Evolutionary conservation across 2,888 invertebrate genomes (phyloP).

Genomic region (Ophion slaviceki): DNA sequence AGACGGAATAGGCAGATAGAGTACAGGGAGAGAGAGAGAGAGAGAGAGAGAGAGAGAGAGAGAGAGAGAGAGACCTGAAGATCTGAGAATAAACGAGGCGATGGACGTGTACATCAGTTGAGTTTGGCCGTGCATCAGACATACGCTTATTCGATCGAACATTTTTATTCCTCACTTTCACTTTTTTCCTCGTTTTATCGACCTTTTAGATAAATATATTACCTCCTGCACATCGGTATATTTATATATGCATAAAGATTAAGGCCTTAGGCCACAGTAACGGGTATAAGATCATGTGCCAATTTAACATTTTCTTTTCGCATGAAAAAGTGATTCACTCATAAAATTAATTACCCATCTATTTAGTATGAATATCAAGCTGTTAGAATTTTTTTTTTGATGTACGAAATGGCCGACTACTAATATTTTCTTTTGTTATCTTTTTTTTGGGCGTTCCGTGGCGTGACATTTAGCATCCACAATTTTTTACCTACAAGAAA

Average conservation of each 20-base stretch:
- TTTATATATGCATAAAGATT: neutral
- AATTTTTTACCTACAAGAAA: too few relatives aligned
- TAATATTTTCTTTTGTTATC: too few relatives aligned
- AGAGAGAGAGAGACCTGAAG: constrained; percentile 26
- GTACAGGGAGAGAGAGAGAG: constrained; percentile 6
- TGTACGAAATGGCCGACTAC: too few relatives aligned
- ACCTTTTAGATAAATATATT: neutral
- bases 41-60: constrained; percentile 19
- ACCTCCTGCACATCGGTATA: neutral
- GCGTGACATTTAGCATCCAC: too few relatives aligned
- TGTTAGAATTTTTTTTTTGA: too few relatives aligned
- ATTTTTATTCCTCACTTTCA: constrained; percentile 22
- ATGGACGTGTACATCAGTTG: constrained; percentile 39
- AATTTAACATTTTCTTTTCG: too few relatives aligned
- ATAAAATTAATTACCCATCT: too few relatives aligned
- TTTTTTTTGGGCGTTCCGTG: too few relatives aligned
- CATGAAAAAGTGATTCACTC: too few relatives aligned
- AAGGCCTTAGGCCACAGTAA: neutral
- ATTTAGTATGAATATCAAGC: too few relatives aligned
- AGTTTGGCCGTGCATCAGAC: constrained; percentile 27
- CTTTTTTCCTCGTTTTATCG: neutral
- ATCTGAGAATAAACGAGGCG: constrained; percentile 63
- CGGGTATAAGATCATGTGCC: too few relatives aligned
- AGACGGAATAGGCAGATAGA: constrained; percentile 23
- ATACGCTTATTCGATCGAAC: constrained; percentile 47